These are phyloP conservation scores for Arizona elegans DNA, from an alignment of 2,113 vertebrate species.

Conservation along the genomic window DNA sequence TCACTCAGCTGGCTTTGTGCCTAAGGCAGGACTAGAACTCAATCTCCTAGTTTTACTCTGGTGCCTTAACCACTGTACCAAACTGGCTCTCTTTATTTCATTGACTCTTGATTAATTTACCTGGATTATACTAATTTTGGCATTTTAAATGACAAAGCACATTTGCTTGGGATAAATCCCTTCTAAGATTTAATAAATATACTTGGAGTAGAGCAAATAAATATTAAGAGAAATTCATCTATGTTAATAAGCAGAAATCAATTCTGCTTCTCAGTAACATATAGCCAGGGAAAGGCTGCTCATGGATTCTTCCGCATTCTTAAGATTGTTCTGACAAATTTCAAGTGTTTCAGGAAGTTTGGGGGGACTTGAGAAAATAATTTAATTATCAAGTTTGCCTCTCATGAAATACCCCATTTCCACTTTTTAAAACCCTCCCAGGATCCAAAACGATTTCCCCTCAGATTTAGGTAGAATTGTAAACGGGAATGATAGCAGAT, in stretches of 20 bases:
- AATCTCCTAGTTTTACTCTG: not conserved
- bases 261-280: not conserved
- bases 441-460: not conserved
- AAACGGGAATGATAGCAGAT: not conserved
- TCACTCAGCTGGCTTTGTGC: not conserved
- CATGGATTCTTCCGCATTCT: not conserved
- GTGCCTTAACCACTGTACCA: not conserved
- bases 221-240: not conserved
- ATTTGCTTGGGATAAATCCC: not conserved
- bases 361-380: not conserved
- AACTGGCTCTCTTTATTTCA: not conserved
- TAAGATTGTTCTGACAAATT: not conserved
- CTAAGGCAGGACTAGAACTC: not conserved
- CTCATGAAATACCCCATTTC: not conserved
- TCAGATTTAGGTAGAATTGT: not conserved
- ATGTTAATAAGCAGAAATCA: not conserved
- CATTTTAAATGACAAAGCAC: not conserved
- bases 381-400: not conserved
- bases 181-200: not conserved
- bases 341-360: not conserved
- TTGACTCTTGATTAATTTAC: not conserved
- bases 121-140: not conserved
- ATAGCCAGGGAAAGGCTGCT: not conserved
- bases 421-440: not conserved
- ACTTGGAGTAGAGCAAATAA: not conserved